phyloP scores from a whole-genome alignment of 2,888 invertebrate genomes.

The Aelia acuminata region DNA sequence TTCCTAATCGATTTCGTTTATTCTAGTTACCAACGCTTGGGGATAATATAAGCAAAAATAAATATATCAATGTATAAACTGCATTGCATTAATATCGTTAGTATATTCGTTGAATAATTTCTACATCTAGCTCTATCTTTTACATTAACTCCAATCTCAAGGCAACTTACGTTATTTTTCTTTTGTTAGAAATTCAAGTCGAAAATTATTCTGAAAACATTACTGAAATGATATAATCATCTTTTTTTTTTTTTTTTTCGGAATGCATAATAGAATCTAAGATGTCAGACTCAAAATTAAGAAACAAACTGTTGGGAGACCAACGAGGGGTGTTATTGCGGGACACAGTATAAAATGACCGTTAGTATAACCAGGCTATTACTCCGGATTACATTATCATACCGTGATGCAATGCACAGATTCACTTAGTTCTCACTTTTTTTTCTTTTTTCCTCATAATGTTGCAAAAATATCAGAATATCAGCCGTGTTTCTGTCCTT shows the following conservation, averaged over 20 bases:
- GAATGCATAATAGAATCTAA: conserved; percentile 3
- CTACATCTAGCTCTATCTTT: no score
- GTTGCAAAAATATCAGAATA: neutral
- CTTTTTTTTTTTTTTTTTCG: neutral
- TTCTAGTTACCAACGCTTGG: no score
- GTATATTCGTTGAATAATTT: no score
- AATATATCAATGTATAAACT: no score
- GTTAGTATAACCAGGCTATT: conserved; percentile 5
- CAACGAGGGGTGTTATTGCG: conserved; percentile 11
- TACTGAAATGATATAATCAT: neutral
- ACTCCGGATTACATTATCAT: conserved; percentile 9
- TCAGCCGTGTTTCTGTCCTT: neutral
- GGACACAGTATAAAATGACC: neutral
- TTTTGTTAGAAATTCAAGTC: neutral
- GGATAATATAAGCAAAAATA: no score
- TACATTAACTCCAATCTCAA: no score
- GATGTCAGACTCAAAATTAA: neutral
- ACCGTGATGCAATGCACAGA: conserved; percentile 29
- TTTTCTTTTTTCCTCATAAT: no score
- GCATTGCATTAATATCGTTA: no score
- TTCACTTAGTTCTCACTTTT: neutral
- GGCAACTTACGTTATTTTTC: no score
- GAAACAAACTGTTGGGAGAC: neutral
- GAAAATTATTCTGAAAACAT: neutral
- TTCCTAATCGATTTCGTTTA: no score